Conservation (phyloP, 2,113 vertebrate species). For the Neolamprologus modestus region DNA sequence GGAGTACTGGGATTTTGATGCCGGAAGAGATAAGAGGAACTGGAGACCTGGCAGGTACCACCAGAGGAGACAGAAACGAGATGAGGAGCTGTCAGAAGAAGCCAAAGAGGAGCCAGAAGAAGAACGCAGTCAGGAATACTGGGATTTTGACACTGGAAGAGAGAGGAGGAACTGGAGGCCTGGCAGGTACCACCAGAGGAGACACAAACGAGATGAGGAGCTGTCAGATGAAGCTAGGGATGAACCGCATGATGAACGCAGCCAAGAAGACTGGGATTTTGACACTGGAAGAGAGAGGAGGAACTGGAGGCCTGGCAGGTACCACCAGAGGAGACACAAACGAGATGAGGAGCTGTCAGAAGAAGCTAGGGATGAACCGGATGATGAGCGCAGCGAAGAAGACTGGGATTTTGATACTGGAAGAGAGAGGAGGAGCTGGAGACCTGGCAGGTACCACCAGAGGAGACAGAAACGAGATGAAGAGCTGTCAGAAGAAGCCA, state of each 20-base stretch:
- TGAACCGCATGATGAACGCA: conserved; percentile 2
- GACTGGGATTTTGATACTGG: neutral
- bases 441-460: fast-evolving
- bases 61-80: conserved; percentile 24
- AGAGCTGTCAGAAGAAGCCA: neutral
- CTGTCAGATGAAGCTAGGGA: neutral
- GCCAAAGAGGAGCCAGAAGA: neutral
- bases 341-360: conserved; percentile 20
- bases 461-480: neutral
- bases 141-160: neutral
- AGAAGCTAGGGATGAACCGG: neutral
- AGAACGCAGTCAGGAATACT: conserved; percentile 45
- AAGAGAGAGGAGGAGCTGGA: neutral
- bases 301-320: neutral
- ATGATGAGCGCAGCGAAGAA: conserved; percentile 50
- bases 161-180: conserved; percentile 19
- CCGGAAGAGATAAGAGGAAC: neutral
- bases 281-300: fast-evolving
- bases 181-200: conserved; percentile 12
- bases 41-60: conserved; percentile 33
- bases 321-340: conserved; percentile 35
- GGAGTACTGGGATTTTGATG: conserved; percentile 43
- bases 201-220: conserved; percentile 27
- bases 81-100: conserved; percentile 31
- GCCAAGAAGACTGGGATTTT: conserved; percentile 30